Evolutionary conservation across 2,113 vertebrate species (phyloP).

Genomic region (Tursiops truncatus): DNA sequence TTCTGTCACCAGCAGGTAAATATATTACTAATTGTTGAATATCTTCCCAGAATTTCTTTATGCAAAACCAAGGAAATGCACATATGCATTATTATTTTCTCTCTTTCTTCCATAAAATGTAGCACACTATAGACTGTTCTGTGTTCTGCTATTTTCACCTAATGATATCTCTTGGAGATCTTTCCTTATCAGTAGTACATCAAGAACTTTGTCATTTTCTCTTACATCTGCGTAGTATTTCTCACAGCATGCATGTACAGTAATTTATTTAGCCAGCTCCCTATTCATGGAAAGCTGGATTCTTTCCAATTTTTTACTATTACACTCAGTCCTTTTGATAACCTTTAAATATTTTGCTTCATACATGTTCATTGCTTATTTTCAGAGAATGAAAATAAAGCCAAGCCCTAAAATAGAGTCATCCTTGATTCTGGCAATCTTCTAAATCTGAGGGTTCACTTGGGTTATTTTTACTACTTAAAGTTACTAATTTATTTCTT

Average conservation of each 20-base stretch:
- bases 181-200: not conserved
- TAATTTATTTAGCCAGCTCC: not conserved
- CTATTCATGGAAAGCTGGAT: not conserved
- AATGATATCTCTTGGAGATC: not conserved
- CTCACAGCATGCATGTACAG: not conserved
- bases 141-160: not conserved
- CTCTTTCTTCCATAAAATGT: not conserved
- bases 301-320: not conserved
- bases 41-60: not conserved
- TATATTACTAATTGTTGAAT: not conserved
- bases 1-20: not conserved
- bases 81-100: not conserved
- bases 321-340: not conserved
- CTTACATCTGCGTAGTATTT: not conserved
- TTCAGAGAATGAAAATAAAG: constrained; percentile 28
- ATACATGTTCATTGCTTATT: not conserved
- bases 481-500: constrained; percentile 22
- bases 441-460: not conserved
- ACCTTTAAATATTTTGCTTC: not conserved
- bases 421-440: not conserved
- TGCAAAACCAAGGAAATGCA: not conserved
- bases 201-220: not conserved
- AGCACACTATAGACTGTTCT: not conserved
- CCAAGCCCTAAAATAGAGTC: not conserved
- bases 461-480: not conserved